phyloP scores from a whole-genome alignment of 2,888 invertebrate species.

The Drosophila hamatofila region DNA sequence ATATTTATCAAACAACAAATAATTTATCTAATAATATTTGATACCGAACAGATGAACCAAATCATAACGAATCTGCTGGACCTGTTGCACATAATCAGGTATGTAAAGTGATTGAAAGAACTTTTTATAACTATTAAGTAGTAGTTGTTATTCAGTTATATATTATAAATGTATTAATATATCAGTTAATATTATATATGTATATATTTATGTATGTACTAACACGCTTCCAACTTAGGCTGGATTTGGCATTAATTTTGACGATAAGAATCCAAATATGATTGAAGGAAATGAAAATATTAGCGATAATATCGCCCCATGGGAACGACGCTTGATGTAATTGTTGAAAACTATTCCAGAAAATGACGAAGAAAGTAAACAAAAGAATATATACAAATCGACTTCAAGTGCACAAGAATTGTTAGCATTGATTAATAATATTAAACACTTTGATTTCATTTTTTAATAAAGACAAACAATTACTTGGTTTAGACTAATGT shows the following conservation, averaged over 20 bases:
- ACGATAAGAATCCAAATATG: neutral
- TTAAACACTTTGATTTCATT: neutral
- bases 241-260: neutral
- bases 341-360: too few species aligned
- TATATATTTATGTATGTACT: neutral
- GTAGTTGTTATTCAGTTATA: neutral
- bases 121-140: neutral
- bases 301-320: neutral
- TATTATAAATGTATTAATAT: too few species aligned
- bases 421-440: neutral
- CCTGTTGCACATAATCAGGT: conserved; percentile 2
- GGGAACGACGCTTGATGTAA: conserved; percentile 30
- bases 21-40: neutral
- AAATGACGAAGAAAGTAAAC: neutral
- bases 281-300: neutral
- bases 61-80: neutral
- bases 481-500: neutral
- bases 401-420: neutral
- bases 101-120: neutral
- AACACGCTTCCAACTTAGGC: neutral
- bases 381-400: neutral
- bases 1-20: neutral
- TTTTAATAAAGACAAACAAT: neutral
- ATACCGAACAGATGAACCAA: neutral
- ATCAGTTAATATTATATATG: too few species aligned